Conservation (phyloP, 1,140 invertebrate species). For the Hormaphis cornu region DNA sequence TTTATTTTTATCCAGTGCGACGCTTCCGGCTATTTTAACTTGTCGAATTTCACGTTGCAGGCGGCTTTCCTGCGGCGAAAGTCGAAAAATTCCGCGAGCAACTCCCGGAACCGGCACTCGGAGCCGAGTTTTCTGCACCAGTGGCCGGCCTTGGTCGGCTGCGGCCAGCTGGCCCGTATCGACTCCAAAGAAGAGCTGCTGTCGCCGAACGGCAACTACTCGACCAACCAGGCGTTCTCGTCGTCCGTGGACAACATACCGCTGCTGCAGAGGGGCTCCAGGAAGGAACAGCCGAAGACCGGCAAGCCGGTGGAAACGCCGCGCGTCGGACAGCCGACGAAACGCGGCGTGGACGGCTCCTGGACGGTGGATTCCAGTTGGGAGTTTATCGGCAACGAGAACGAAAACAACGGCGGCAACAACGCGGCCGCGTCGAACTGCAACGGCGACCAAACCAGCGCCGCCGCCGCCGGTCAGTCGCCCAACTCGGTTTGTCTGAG, state of each 20-base stretch:
- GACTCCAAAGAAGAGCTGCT: slow-evolving; percentile 46
- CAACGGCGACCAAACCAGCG: background rate
- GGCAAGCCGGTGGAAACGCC: slow-evolving; percentile 64
- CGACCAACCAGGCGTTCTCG: slow-evolving; percentile 45
- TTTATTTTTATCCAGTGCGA: too few relatives aligned
- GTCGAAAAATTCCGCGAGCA: slow-evolving; percentile 41
- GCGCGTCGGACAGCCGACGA: slow-evolving; percentile 43
- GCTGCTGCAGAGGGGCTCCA: slow-evolving; percentile 10
- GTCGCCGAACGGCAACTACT: slow-evolving; percentile 18
- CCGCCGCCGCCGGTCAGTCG: background rate
- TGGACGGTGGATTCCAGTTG: slow-evolving; percentile 79
- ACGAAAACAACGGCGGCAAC: too few relatives aligned
- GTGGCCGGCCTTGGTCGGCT: slow-evolving; percentile 43
- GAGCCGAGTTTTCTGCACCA: slow-evolving; percentile 52
- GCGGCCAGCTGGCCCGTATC: slow-evolving; percentile 47
- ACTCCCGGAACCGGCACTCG: slow-evolving; percentile 54
- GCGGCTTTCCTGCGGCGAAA: slow-evolving; percentile 37
- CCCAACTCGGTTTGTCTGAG: background rate
- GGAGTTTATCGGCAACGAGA: slow-evolving; percentile 66
- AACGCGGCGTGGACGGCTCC: slow-evolving; percentile 49
- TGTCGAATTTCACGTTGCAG: background rate
- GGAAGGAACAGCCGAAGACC: slow-evolving; percentile 7
- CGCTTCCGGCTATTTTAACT: background rate
- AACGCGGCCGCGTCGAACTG: background rate
- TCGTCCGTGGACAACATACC: slow-evolving; percentile 57